Conservation (phyloP, 2,113 vertebrate genomes). For the Bos indicus region DNA sequence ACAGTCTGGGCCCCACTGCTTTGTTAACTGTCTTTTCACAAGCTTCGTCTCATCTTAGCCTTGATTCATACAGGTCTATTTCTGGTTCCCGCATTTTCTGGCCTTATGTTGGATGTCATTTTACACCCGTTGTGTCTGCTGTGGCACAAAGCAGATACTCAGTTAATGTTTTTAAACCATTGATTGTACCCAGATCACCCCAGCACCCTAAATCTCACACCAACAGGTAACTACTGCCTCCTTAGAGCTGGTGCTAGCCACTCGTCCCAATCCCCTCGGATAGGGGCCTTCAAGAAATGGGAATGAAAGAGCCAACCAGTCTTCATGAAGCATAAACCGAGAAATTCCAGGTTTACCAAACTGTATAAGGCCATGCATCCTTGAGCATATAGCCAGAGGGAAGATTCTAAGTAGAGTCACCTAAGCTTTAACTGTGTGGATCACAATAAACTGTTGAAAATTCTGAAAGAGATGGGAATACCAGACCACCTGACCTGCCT, state of each 20-base stretch:
- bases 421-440: not conserved
- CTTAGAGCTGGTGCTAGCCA: not conserved
- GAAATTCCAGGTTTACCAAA: not conserved
- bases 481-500: too few species aligned
- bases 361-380: not conserved
- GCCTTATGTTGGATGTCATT: not conserved
- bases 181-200: not conserved
- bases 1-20: not conserved
- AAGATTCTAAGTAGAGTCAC: not conserved
- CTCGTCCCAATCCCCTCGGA: not conserved
- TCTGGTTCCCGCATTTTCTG: not conserved
- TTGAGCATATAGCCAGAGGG: not conserved
- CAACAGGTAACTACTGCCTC: not conserved
- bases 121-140: not conserved
- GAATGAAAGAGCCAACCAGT: not conserved
- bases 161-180: not conserved
- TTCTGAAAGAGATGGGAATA: too few species aligned
- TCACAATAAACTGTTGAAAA: too few species aligned
- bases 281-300: not conserved
- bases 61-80: not conserved
- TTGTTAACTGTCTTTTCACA: not conserved
- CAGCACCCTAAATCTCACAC: not conserved
- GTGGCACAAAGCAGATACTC: not conserved
- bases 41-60: not conserved
- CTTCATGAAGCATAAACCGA: not conserved